phyloP scores from a whole-genome alignment of 2,888 invertebrate species.

The Lasius platythorax region DNA sequence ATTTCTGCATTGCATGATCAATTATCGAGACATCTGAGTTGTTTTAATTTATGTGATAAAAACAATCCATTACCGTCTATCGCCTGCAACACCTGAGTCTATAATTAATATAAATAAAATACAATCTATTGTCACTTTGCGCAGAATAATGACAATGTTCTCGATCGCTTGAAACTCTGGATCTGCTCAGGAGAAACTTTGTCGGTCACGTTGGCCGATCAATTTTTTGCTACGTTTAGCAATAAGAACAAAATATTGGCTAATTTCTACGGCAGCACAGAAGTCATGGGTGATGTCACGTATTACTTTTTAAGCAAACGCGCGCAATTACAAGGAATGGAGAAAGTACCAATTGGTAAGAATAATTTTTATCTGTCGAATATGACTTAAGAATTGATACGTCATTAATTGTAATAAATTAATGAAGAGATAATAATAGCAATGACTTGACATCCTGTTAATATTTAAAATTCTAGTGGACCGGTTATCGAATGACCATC shows the following conservation, averaged over 20 bases:
- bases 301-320: constrained; percentile 90
- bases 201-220: constrained; percentile 89
- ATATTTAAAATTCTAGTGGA: neutral
- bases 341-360: constrained; percentile 93
- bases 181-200: constrained; percentile 96
- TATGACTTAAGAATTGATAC: neutral
- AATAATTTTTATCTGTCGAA: neutral
- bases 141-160: constrained; percentile 86
- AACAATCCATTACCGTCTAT: neutral
- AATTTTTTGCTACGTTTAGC: constrained; percentile 93
- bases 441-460: neutral
- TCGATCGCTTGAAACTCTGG: constrained; percentile 91
- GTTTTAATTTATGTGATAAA: neutral
- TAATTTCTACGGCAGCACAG: constrained; percentile 97
- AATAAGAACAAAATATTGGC: constrained; percentile 90
- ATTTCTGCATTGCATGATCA: neutral
- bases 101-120: too few relatives aligned
- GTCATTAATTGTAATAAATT: neutral
- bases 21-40: neutral
- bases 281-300: constrained; percentile 96
- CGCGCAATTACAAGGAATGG: constrained; percentile 88
- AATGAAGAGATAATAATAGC: neutral
- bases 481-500: too few relatives aligned
- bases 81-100: neutral
- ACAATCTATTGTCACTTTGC: constrained; percentile 12